Evolutionary conservation across 1,140 invertebrate species (phyloP).

Genomic region (Drosophila lowei): DNA sequence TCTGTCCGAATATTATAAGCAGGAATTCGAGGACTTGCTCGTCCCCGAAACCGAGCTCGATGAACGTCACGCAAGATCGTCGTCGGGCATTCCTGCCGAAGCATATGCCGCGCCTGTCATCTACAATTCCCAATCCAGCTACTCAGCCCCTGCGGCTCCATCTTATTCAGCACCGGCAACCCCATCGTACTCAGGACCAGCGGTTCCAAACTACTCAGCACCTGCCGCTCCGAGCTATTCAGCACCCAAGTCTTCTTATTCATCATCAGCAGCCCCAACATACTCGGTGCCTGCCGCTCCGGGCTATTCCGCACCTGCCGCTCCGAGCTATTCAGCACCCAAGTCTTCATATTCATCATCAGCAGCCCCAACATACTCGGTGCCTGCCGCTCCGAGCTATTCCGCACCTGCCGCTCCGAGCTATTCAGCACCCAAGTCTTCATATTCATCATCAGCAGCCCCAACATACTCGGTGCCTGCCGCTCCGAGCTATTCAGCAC

Average conservation of each 20-base stretch:
- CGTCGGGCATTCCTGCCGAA: constrained; percentile 10
- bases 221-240: constrained; percentile 7
- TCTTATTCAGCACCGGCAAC: constrained; percentile 11
- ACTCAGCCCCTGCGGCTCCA: background rate
- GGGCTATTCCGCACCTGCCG: constrained; percentile 1
- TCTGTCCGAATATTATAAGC: constrained; percentile 9
- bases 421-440: too few species aligned
- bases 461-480: constrained; percentile 28
- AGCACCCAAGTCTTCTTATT: background rate
- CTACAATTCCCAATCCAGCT: constrained; percentile 8
- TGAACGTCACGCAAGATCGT: constrained; percentile 33
- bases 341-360: constrained; percentile 9
- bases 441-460: background rate
- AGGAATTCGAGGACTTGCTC: constrained; percentile 42
- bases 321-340: constrained; percentile 11
- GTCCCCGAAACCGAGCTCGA: constrained; percentile 38
- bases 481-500: constrained; percentile 22
- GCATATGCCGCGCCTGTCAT: constrained; percentile 16
- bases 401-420: too few species aligned
- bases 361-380: constrained; percentile 13
- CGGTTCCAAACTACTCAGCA: constrained; percentile 9
- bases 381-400: background rate
- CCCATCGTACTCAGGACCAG: constrained; percentile 11
- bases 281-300: constrained; percentile 5
- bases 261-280: background rate